A percentile compares a stretch with the other conserved stretches of the same genome.
Evolutionary conservation across 2,797 vertebrate genomes (phyloP).

Genomic region (Eleutherodactylus coqui): DNA sequence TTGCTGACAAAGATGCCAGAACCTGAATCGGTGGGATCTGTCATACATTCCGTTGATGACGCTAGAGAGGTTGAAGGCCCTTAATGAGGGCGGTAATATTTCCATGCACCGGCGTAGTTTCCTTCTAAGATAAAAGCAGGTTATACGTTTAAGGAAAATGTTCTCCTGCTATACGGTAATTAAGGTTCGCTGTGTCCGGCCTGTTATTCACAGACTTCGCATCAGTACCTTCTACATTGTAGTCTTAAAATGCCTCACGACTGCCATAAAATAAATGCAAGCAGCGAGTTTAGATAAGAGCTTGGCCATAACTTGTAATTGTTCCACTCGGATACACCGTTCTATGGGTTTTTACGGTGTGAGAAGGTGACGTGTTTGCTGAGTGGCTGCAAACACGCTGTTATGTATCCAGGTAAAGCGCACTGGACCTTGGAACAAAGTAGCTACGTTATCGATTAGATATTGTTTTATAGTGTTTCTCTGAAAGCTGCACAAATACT

Average conservation of each 20-base stretch:
- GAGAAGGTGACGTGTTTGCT: not conserved
- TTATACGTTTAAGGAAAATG: not conserved
- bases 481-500: not conserved
- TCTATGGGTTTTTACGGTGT: not conserved
- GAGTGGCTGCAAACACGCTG: not conserved
- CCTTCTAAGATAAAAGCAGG: not conserved
- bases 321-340: slow-evolving; percentile 37
- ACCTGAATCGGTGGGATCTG: too few species aligned
- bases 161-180: slow-evolving; percentile 13
- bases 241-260: slow-evolving; percentile 11
- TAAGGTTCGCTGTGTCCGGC: not conserved
- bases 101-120: not conserved
- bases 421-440: slow-evolving; percentile 42
- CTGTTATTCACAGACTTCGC: not conserved
- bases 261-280: slow-evolving; percentile 55
- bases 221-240: not conserved
- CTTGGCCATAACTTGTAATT: slow-evolving; percentile 35
- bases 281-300: slow-evolving; percentile 44
- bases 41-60: not conserved
- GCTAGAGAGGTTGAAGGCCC: not conserved
- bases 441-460: slow-evolving; percentile 41
- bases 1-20: too few species aligned
- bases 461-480: slow-evolving; percentile 43
- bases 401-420: slow-evolving; percentile 16
- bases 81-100: not conserved